These are phyloP conservation scores for Silurus glanis DNA, from an alignment of 2,113 vertebrate species.

Conservation along the genomic window DNA sequence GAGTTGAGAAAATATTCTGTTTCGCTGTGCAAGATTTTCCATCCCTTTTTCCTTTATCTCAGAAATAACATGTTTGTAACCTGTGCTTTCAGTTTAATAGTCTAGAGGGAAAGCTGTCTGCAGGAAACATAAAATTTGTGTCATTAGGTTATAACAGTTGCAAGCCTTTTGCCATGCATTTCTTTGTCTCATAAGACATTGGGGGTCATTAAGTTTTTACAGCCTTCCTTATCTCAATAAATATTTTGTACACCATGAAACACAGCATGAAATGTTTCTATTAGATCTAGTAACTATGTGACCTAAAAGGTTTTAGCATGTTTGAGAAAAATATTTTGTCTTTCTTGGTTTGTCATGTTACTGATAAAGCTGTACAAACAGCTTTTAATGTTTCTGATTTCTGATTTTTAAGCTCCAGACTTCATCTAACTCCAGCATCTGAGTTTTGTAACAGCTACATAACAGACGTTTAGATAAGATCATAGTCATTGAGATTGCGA, in stretches of 20 bases:
- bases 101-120: neutral
- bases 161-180: neutral
- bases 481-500: neutral
- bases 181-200: constrained; percentile 17
- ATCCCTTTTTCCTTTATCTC: neutral
- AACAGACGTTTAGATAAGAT: neutral
- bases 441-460: neutral
- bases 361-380: neutral
- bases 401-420: neutral
- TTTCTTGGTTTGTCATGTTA: neutral
- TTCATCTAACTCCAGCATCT: neutral
- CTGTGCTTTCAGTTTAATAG: neutral
- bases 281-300: constrained; percentile 11
- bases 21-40: neutral
- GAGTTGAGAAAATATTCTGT: constrained; percentile 17
- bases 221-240: constrained; percentile 15
- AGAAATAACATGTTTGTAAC: neutral
- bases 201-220: constrained; percentile 18
- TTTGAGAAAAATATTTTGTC: neutral
- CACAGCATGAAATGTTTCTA: neutral
- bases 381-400: neutral
- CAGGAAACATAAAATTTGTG: constrained; percentile 8
- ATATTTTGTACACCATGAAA: constrained; percentile 17
- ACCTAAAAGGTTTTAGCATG: constrained; percentile 23
- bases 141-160: neutral